phyloP scores from a whole-genome alignment of 2,797 vertebrate genomes.

The Lacerta viridis region DNA sequence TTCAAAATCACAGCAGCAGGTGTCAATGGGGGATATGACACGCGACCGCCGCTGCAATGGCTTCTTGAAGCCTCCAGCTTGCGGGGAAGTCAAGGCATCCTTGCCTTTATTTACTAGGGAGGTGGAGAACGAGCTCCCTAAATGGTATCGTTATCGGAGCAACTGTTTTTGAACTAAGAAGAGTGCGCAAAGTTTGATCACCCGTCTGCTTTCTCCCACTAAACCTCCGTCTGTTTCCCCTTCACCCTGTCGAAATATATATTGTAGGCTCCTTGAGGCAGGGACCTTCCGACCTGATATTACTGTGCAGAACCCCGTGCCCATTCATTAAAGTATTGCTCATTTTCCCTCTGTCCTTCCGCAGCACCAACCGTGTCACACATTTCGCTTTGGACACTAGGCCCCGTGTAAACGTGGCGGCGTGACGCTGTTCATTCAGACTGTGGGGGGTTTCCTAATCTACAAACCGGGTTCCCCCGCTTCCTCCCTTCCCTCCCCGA shows the following conservation, averaged over 20 bases:
- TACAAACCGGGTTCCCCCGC: background rate
- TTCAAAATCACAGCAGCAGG: slow-evolving; percentile 65
- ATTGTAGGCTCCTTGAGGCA: background rate
- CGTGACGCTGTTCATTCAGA: background rate
- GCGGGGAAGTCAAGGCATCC: background rate
- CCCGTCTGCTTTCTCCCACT: background rate
- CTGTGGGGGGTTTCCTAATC: background rate
- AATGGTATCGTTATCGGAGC: background rate
- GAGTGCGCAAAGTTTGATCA: background rate
- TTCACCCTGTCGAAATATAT: background rate
- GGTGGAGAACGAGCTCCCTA: background rate
- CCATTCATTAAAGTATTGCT: background rate
- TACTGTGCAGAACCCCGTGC: background rate
- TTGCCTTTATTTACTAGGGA: background rate
- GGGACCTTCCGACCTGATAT: background rate
- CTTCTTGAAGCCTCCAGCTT: background rate
- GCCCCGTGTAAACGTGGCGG: background rate
- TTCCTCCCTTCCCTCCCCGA: no score
- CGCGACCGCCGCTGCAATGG: background rate
- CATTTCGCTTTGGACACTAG: background rate
- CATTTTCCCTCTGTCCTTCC: background rate
- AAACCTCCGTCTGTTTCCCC: background rate
- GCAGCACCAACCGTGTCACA: background rate
- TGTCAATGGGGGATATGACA: slow-evolving; percentile 51
- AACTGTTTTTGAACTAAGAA: background rate